These are phyloP conservation scores for Philopedon plagiatum DNA, from an alignment of 2,888 invertebrate species.

Conservation along the genomic window DNA sequence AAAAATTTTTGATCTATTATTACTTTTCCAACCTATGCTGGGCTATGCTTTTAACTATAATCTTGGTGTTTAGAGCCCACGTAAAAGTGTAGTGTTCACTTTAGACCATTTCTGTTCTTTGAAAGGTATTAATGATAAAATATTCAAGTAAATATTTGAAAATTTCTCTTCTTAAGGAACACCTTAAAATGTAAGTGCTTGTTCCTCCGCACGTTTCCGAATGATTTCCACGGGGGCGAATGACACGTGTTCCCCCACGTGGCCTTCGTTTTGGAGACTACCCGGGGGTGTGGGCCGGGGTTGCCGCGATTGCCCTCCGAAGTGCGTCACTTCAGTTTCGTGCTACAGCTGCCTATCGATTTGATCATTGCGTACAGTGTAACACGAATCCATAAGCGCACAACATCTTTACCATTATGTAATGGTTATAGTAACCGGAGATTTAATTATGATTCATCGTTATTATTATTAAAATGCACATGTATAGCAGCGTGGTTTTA, in stretches of 20 bases:
- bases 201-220: constrained; percentile 62
- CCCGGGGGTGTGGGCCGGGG: constrained; percentile 54
- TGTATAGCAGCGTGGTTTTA: too few relatives aligned
- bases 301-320: constrained; percentile 59
- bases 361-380: constrained; percentile 58
- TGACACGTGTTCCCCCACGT: constrained; percentile 66
- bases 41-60: background rate
- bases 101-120: constrained; percentile 2
- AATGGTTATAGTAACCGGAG: too few relatives aligned
- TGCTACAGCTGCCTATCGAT: constrained; percentile 63
- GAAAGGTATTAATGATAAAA: constrained; percentile 12
- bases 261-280: constrained; percentile 61
- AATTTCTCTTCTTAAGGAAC: constrained; percentile 23
- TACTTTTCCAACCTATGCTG: too few relatives aligned
- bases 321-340: constrained; percentile 65
- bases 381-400: constrained; percentile 50
- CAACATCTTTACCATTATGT: too few relatives aligned
- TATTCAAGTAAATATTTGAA: constrained; percentile 35
- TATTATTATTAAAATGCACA: too few relatives aligned
- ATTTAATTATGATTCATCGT: too few relatives aligned
- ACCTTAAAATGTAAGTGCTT: constrained; percentile 42
- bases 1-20: too few relatives aligned
- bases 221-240: constrained; percentile 62
- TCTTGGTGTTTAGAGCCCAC: background rate
- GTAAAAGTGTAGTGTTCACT: constrained; percentile 14